Evolutionary conservation across 2,888 invertebrate species (phyloP).

Genomic region (Clusia tigrina): DNA sequence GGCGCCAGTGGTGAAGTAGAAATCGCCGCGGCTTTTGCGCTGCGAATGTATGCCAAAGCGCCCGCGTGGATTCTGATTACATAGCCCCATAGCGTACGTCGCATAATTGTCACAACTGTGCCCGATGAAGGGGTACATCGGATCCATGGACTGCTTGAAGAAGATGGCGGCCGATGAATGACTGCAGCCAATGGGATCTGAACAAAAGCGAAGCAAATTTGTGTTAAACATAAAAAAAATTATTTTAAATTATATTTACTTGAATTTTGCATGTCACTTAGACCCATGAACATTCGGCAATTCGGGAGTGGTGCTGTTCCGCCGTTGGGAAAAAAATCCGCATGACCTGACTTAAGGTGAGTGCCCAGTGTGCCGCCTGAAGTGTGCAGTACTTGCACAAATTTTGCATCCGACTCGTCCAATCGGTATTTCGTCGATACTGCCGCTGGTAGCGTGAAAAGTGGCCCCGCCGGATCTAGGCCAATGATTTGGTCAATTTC

Average conservation of each 20-base stretch:
- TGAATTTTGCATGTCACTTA: slow-evolving; percentile 52
- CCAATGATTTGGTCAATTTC: slow-evolving; percentile 62
- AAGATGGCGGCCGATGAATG: slow-evolving; percentile 60
- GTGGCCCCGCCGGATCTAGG: slow-evolving; percentile 63
- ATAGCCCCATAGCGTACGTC: slow-evolving; percentile 47
- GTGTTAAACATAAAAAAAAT: slow-evolving; percentile 4
- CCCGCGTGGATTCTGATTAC: slow-evolving; percentile 48
- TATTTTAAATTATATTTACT: slow-evolving; percentile 45
- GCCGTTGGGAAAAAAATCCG: slow-evolving; percentile 63
- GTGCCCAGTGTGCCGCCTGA: slow-evolving; percentile 59
- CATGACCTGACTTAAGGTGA: slow-evolving; percentile 58
- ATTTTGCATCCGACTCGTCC: slow-evolving; percentile 57
- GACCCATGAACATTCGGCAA: slow-evolving; percentile 50
- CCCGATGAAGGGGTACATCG: slow-evolving; percentile 54
- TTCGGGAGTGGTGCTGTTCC: slow-evolving; percentile 59
- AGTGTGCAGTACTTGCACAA: slow-evolving; percentile 62
- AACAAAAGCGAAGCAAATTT: neutral
- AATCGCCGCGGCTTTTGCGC: slow-evolving; percentile 48
- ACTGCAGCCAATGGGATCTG: slow-evolving; percentile 61
- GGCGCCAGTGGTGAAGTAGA: slow-evolving; percentile 52
- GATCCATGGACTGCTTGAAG: slow-evolving; percentile 61
- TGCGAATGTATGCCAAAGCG: slow-evolving; percentile 61
- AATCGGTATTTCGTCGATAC: slow-evolving; percentile 55
- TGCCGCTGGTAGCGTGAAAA: slow-evolving; percentile 59
- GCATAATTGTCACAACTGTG: slow-evolving; percentile 54